These are phyloP conservation scores for Eledona agricola DNA, from an alignment of 2,888 invertebrate genomes.

Conservation along the genomic window DNA sequence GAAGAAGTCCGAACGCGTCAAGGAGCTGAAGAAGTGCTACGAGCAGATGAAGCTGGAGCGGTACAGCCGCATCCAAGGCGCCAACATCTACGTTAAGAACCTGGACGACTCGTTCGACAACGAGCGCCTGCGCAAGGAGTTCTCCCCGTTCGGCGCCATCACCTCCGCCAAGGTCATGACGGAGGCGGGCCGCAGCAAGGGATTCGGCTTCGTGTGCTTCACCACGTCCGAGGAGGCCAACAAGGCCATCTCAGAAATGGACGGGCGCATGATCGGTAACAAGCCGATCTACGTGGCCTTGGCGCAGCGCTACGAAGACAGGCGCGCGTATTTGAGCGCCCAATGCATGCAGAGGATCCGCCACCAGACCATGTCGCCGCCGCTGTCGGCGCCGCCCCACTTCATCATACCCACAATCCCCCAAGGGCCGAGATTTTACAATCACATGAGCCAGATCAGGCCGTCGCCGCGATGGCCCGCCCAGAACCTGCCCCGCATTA, in stretches of 20 bases:
- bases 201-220: constrained; percentile 77
- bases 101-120: constrained; percentile 76
- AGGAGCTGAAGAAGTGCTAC: constrained; percentile 94
- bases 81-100: constrained; percentile 79
- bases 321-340: constrained; percentile 72
- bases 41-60: constrained; percentile 94
- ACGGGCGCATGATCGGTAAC: constrained; percentile 72
- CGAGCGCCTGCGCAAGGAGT: constrained; percentile 71
- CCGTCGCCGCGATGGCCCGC: constrained; percentile 89
- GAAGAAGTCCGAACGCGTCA: constrained; percentile 97
- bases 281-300: constrained; percentile 78
- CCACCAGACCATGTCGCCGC: constrained; percentile 78
- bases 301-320: constrained; percentile 77
- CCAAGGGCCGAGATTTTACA: constrained; percentile 88
- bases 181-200: constrained; percentile 66
- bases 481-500: constrained; percentile 64
- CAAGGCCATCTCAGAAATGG: constrained; percentile 78
- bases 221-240: constrained; percentile 75
- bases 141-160: constrained; percentile 72
- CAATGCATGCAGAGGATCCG: constrained; percentile 71
- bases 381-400: constrained; percentile 72
- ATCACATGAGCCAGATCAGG: constrained; percentile 87
- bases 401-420: constrained; percentile 90
- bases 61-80: constrained; percentile 74
- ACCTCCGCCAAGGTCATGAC: constrained; percentile 77